A percentile compares a stretch with the other conserved stretches of the same genome.
Conservation (phyloP, 2,888 invertebrate species). For the Amiota minor region DNA sequence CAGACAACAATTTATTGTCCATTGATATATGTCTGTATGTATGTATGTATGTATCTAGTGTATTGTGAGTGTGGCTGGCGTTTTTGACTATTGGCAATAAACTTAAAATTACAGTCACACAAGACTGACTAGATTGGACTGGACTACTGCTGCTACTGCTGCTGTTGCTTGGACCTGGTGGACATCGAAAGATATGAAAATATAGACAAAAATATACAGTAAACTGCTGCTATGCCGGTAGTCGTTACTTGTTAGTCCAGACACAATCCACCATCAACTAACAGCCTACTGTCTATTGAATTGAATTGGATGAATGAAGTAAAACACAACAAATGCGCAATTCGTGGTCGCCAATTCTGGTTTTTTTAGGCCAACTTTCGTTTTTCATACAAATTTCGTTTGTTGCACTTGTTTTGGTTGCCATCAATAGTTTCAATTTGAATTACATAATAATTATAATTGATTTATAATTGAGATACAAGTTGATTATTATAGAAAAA, state of each 20-base stretch:
- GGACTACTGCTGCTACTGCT: conserved; percentile 20
- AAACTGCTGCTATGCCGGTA: conserved; percentile 9
- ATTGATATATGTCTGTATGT: conserved; percentile 40
- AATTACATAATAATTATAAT: not conserved
- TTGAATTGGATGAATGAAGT: not conserved
- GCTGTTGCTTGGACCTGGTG: not conserved
- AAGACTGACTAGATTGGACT: conserved; percentile 14
- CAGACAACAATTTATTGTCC: conserved; percentile 36
- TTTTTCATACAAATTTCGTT: not conserved
- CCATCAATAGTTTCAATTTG: not conserved
- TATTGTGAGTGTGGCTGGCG: conserved; percentile 36
- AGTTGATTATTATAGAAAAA: no score
- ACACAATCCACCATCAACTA: not conserved
- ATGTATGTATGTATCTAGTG: conserved; percentile 28
- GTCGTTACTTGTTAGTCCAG: not conserved
- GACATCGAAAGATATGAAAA: no score
- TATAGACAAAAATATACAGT: not conserved
- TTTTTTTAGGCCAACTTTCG: conserved; percentile 27
- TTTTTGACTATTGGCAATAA: conserved; percentile 39
- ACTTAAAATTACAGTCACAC: conserved; percentile 42
- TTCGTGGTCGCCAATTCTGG: conserved; percentile 14
- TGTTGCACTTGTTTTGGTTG: conserved; percentile 5
- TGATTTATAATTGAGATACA: no score
- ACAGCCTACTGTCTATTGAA: not conserved
- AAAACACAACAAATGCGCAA: conserved; percentile 3